These are phyloP conservation scores for Idaea aversata DNA, from an alignment of 2,888 invertebrate species.

Conservation along the genomic window DNA sequence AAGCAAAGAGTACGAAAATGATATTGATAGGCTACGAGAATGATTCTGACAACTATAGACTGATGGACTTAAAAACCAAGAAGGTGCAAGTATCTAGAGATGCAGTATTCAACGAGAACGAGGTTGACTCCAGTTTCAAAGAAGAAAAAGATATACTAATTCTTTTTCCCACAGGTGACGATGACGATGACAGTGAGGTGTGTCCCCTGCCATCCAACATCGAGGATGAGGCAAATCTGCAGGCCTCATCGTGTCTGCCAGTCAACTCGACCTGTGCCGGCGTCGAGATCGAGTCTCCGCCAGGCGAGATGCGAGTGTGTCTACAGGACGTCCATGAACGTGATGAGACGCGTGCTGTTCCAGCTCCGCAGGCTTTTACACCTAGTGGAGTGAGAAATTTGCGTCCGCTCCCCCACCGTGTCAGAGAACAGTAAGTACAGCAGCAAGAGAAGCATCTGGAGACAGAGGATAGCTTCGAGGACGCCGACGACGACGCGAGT, in stretches of 20 bases:
- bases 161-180: too few relatives aligned
- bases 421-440: neutral
- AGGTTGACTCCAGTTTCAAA: neutral
- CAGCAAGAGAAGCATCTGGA: neutral
- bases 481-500: neutral
- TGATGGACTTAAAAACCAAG: conserved; percentile 3
- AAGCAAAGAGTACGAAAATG: conserved; percentile 9
- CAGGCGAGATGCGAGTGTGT: too few relatives aligned
- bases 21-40: conserved; percentile 11
- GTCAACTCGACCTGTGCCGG: too few relatives aligned
- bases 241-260: too few relatives aligned
- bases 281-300: too few relatives aligned
- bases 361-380: too few relatives aligned
- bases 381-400: too few relatives aligned
- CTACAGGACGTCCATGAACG: too few relatives aligned
- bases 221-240: too few relatives aligned
- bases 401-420: too few relatives aligned
- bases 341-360: too few relatives aligned
- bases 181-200: neutral
- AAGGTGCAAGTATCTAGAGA: conserved; percentile 4
- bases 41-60: conserved; percentile 10
- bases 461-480: neutral
- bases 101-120: conserved; percentile 1
- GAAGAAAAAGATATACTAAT: neutral
- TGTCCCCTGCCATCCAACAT: too few relatives aligned